A percentile compares a stretch with the other conserved stretches of the same genome.
phyloP scores from a whole-genome alignment of 2,888 invertebrate species.

The Ennomos erosarius region DNA sequence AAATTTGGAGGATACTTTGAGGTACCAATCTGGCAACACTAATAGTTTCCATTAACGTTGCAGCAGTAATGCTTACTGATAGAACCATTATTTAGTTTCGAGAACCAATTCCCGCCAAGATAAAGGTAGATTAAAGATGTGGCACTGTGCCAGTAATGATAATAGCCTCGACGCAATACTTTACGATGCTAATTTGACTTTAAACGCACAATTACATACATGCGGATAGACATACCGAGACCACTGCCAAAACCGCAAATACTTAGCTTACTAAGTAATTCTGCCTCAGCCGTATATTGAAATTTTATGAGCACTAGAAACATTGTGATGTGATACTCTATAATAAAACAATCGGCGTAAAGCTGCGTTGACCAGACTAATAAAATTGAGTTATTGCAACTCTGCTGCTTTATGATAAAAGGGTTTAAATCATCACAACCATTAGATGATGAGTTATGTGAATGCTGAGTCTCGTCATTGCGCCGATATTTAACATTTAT shows the following conservation, averaged over 20 bases:
- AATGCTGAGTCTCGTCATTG: conserved; percentile 79
- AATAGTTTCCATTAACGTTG: conserved; percentile 28
- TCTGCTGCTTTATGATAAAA: conserved; percentile 83
- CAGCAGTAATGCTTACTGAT: conserved; percentile 44
- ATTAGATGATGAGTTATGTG: conserved; percentile 84
- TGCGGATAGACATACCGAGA: conserved; percentile 61
- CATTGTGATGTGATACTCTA: conserved; percentile 66
- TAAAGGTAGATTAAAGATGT: conserved; percentile 63
- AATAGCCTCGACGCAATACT: conserved; percentile 62
- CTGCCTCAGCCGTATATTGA: conserved; percentile 59
- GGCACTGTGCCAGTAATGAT: conserved; percentile 73
- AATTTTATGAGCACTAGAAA: conserved; percentile 64
- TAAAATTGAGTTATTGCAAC: conserved; percentile 82
- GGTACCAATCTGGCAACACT: conserved; percentile 22
- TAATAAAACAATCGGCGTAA: conserved; percentile 76
- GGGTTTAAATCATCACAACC: conserved; percentile 83
- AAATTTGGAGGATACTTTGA: conserved; percentile 12
- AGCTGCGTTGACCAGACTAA: conserved; percentile 79
- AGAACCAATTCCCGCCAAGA: conserved; percentile 37
- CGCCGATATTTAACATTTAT: conserved; percentile 80
- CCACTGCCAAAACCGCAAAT: conserved; percentile 66
- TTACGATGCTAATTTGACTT: conserved; percentile 74
- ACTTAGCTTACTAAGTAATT: conserved; percentile 52
- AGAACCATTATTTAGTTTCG: conserved; percentile 46
- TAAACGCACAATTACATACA: conserved; percentile 72